A percentile compares a stretch with the other conserved stretches of the same genome.
phyloP scores from a whole-genome alignment of 2,797 vertebrate species.

The Chelmon rostratus region DNA sequence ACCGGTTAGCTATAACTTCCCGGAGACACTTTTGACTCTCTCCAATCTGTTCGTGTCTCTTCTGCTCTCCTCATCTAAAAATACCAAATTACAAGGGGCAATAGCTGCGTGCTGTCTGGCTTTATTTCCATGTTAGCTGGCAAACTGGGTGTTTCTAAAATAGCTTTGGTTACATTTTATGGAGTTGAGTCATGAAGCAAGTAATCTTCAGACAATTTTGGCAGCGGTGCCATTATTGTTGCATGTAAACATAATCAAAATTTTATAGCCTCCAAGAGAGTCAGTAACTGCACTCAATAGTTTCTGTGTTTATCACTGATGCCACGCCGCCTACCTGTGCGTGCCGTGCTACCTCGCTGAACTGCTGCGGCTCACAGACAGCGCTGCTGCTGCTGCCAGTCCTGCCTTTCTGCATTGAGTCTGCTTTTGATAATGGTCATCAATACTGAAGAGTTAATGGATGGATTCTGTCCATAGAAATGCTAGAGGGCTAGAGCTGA shows the following conservation, averaged over 20 bases:
- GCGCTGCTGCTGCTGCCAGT: no score
- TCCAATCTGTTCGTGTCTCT: constrained; percentile 15
- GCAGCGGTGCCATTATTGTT: constrained; percentile 30
- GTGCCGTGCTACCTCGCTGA: no score
- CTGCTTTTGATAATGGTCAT: no score
- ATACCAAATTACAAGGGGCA: constrained; percentile 27
- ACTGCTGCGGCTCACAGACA: no score
- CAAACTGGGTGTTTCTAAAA: constrained; percentile 15
- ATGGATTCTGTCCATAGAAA: no score
- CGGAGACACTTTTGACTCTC: constrained; percentile 18
- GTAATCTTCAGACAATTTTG: constrained; percentile 38
- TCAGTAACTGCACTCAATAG: constrained; percentile 21
- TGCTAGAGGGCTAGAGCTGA: no score
- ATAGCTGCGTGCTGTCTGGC: constrained; percentile 39
- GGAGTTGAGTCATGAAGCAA: constrained; percentile 34
- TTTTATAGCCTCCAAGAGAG: constrained; percentile 27
- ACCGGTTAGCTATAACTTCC: constrained; percentile 23
- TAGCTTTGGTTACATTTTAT: constrained; percentile 26
- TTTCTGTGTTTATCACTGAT: constrained; percentile 25
- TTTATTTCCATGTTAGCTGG: constrained; percentile 25
- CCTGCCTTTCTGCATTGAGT: no score
- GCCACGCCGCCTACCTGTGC: no score
- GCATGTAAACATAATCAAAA: constrained; percentile 43
- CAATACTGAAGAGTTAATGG: no score
- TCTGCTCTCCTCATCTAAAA: constrained; percentile 36